phyloP scores from a whole-genome alignment of 2,888 invertebrate species.

The Chelonus formosanus region DNA sequence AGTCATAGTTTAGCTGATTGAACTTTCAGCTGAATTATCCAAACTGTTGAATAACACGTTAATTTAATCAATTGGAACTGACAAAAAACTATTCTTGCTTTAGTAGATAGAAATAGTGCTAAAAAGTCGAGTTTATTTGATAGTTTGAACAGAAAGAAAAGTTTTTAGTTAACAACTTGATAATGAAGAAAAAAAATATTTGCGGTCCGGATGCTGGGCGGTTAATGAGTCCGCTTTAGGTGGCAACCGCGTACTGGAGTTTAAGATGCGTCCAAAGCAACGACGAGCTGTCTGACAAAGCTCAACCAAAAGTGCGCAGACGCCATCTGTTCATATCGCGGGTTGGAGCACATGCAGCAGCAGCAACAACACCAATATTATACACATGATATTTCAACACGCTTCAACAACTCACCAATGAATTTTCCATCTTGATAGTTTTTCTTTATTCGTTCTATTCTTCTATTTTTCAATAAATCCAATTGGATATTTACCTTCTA shows the following conservation, averaged over 20 bases:
- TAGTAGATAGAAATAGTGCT: background rate
- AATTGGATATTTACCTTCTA: too few relatives aligned
- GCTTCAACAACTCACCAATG: background rate
- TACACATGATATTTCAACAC: conserved; percentile 37
- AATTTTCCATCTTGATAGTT: too few relatives aligned
- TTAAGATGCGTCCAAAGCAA: conserved; percentile 54
- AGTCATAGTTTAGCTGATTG: too few relatives aligned
- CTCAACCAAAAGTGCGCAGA: conserved; percentile 53
- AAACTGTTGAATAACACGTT: too few relatives aligned
- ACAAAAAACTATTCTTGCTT: background rate
- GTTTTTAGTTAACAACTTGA: background rate
- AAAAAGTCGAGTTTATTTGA: too few relatives aligned
- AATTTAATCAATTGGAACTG: too few relatives aligned
- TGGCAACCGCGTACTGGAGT: conserved; percentile 57
- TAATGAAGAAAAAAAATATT: background rate
- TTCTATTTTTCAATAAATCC: too few relatives aligned
- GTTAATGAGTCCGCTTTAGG: conserved; percentile 55
- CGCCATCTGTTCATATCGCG: conserved; percentile 41
- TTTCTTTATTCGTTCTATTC: too few relatives aligned
- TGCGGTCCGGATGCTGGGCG: conserved; percentile 45
- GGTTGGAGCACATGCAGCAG: conserved; percentile 35
- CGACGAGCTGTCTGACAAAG: conserved; percentile 56
- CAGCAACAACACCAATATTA: conserved; percentile 42
- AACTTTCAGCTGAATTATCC: too few relatives aligned
- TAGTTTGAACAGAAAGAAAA: background rate